Evolutionary conservation across 2,113 vertebrate genomes (phyloP), one percentile per base, ranked within the genome.

Genomic region (Cinclus mexicanus): DNA sequence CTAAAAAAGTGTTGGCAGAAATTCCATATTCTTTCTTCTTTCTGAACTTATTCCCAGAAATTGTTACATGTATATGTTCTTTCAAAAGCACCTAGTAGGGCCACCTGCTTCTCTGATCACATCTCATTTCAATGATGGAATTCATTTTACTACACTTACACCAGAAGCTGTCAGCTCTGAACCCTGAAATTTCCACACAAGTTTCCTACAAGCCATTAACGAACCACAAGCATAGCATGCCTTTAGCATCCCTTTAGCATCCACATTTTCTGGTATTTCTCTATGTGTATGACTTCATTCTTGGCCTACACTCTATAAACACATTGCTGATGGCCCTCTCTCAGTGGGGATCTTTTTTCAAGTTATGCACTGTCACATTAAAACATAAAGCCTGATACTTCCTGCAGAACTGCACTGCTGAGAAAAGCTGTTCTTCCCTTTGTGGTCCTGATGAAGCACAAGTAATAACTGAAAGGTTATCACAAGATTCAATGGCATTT

Each of bases 21-120:
- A 72, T 77, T 53, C 26, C 39, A 4, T 8, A 31, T 10, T 72
- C 10, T 80, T 75, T 28, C 12, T 19, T 68, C 41, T 33, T 87
- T 39, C 67, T 20, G 49, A 80, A 65, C 12, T 17, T 28, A 35
- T 44, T 47, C 9, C 10, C 28, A 71, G 44, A 59, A 37, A 52
- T 1, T 33, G 28, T 15, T 17, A 29, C 26, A 18, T 0, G 3
- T 8, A 39, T 7, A 6, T 9, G 9, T 7, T 31, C 63, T 39
- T 44, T 8, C 33, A n/a, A 53, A 83, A 11, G 41, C 31, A 55
- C 29, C 8, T 9, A 4, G 5, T 13, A 37, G 14, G 46, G 14
- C 93, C 46, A 17, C 6, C 5, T 33, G 0, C 11, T 52, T 68
- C n/a, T 53, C 31, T 24, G 37, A 56, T 60, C 52, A 6, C 25